These are phyloP conservation scores for Euleptes europaea DNA, from an alignment of 2,113 vertebrate genomes.

Conservation along the genomic window DNA sequence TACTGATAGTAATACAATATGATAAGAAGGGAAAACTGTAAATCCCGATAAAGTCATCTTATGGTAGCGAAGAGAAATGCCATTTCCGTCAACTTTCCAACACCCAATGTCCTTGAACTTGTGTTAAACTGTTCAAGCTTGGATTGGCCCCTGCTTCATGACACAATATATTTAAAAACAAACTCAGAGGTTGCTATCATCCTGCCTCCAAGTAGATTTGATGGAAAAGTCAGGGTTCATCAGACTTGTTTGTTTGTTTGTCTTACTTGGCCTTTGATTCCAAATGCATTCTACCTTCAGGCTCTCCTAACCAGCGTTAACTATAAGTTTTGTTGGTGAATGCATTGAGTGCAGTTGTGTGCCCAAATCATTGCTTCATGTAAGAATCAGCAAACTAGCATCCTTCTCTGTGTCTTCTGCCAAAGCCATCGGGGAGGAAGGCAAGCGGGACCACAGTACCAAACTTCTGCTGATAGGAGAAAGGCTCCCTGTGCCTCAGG, in stretches of 20 bases:
- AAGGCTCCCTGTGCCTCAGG: neutral
- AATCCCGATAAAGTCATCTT: slow-evolving; percentile 28
- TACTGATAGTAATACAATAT: slow-evolving; percentile 43
- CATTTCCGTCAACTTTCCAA: slow-evolving; percentile 32
- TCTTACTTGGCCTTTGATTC: neutral
- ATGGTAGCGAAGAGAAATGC: slow-evolving; percentile 3
- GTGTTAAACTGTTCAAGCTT: too few species aligned
- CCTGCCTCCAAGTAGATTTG: neutral
- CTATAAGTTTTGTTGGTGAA: neutral
- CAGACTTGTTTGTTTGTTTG: too few species aligned
- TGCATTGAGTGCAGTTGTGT: neutral
- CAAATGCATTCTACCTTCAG: neutral
- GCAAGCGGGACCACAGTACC: too few species aligned
- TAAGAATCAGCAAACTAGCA: neutral
- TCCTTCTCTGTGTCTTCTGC: neutral
- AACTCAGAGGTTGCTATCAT: neutral
- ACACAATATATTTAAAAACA: neutral
- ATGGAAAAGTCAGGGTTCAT: neutral
- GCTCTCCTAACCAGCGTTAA: neutral
- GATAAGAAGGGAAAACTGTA: slow-evolving; percentile 39
- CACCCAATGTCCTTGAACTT: too few species aligned
- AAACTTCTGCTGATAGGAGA: neutral
- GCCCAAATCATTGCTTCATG: neutral
- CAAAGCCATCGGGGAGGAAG: neutral
- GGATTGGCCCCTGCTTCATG: neutral